Percentiles rank a stretch among this genome's conserved stretches.
phyloP scores from a whole-genome alignment of 1,140 invertebrate genomes.

The Macrobrachium rosenbergii region DNA sequence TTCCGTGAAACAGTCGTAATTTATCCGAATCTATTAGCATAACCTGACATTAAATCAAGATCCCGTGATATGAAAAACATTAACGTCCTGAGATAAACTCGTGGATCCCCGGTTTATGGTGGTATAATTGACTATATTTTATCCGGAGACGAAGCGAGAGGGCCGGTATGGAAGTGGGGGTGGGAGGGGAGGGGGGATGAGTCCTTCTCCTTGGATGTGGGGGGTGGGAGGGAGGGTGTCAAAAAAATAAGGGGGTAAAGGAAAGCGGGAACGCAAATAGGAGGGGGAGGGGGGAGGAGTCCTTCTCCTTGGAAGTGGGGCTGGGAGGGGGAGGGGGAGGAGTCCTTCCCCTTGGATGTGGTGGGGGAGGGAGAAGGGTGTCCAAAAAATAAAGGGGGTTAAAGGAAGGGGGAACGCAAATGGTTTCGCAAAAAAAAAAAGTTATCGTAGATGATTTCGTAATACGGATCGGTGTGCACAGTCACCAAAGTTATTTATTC shows the following conservation, averaged over 20 bases:
- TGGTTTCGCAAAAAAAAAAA: not conserved
- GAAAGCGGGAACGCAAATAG: not conserved
- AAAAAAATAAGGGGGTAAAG: not conserved
- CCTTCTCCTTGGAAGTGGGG: not conserved
- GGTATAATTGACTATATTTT: conserved; percentile 62
- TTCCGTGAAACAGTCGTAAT: conserved; percentile 60
- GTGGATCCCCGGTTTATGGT: conserved; percentile 60
- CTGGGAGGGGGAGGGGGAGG: not conserved
- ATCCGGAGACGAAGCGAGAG: conserved; percentile 51
- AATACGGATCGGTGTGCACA: too few species aligned
- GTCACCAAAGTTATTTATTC: too few species aligned
- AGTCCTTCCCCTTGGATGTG: not conserved
- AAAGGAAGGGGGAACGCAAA: not conserved
- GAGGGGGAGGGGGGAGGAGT: too few species aligned
- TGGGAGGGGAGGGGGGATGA: not conserved
- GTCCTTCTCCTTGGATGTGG: not conserved
- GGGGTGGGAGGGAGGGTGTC: not conserved
- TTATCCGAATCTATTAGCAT: conserved; percentile 62
- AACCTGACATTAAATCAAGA: conserved; percentile 59
- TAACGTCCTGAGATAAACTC: conserved; percentile 61
- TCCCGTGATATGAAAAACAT: conserved; percentile 62
- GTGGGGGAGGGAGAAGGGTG: not conserved
- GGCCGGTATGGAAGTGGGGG: not conserved
- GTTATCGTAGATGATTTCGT: too few species aligned
- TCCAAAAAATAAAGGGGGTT: not conserved